phyloP scores from a whole-genome alignment of 1,140 invertebrate species.

The Papilio dardanus region DNA sequence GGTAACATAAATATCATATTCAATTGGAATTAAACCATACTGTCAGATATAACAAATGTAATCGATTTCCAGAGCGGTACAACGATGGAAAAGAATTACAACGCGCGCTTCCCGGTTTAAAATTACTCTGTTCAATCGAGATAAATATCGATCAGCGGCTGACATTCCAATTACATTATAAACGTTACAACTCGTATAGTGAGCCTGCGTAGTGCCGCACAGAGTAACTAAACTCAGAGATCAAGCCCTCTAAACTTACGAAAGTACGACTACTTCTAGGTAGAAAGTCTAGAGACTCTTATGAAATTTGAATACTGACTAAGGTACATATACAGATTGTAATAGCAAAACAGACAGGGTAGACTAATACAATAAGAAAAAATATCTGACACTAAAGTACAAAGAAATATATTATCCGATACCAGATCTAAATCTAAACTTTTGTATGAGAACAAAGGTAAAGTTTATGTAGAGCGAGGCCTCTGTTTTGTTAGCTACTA shows the following conservation, averaged over 20 bases:
- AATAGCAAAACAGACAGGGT: no score
- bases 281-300: no score
- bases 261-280: no score
- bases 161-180: conserved; percentile 55
- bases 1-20: conserved; percentile 19
- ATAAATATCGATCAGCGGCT: conserved; percentile 55
- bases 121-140: conserved; percentile 38
- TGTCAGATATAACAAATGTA: conserved; percentile 34
- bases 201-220: conserved; percentile 26
- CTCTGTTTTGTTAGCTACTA: conserved; percentile 15
- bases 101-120: conserved; percentile 30
- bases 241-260: no score
- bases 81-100: conserved; percentile 33
- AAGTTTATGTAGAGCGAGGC: neutral
- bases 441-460: neutral
- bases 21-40: conserved; percentile 29
- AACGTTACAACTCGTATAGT: conserved; percentile 41
- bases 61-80: conserved; percentile 35
- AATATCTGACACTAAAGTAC: neutral
- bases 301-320: no score
- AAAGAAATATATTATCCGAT: neutral
- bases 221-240: conserved; percentile 22
- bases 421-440: neutral
- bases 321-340: no score
- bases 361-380: no score